Evolutionary conservation across 2,113 vertebrate species (phyloP), one percentile per base, ranked within the genome.

Genomic region (Atrichornis clamosus): DNA sequence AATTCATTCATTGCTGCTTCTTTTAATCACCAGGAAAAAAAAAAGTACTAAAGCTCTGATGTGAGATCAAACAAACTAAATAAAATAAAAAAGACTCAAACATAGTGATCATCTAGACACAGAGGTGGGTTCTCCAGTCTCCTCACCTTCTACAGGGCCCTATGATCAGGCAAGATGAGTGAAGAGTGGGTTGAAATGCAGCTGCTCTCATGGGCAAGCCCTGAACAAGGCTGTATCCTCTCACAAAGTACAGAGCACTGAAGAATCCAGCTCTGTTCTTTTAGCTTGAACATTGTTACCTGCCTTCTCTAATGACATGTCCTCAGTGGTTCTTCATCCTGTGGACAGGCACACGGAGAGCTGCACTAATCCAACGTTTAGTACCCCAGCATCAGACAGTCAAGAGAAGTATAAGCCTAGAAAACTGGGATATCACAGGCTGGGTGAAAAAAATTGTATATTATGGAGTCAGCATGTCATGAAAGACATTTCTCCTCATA

Each of bases 21-120:
- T 84, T 89, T 32, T 33, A n/a, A 35, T 67, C 26, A 82, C 7
- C 20, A 35, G 52, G 46, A 10, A 30, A 53, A 33, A 76, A 68
- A 63, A 55, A 69, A 6, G 23, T 47, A 81, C 28, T 64, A 47
- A 87, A 94, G 26, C 10, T 26, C 39, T 84, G 22, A 59, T 41
- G 32, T 62, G 58, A 95, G 77, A 87, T 82, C 77, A 95, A 95
- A 81, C 23, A 90, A 77, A 68, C 18, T 10, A 94, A 93, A 77
- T 87, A 84, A 78, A 92, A 72, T 32, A 28, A 64, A 92, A 93
- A 82, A 82, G 15, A 37, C 20, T 4, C 24, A 78, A 90, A 63
- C 0, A 6, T 7, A 77, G 16, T 47, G 52, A 89, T 87, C 4
- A 7, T 85, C 23, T 80, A 60, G 75, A 88, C 70, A 85, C 92